Evolutionary conservation across 2,797 vertebrate species (phyloP).

Genomic region (Anguilla megastoma): DNA sequence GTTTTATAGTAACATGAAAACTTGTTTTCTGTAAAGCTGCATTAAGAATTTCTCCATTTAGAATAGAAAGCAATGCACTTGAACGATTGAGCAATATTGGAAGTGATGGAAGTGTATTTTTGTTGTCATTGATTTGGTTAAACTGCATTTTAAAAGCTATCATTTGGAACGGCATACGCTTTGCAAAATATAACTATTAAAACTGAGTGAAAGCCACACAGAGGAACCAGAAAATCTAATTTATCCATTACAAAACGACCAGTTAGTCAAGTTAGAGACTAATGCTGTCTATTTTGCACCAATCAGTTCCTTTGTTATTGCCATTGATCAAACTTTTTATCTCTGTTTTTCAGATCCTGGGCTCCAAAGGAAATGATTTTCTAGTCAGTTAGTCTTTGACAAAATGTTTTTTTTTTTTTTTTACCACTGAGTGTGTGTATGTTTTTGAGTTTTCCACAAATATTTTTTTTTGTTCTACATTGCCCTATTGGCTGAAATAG

Average conservation of each 20-base stretch:
- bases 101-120: neutral
- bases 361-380: neutral
- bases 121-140: constrained; percentile 10
- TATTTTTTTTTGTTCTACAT: too few relatives aligned
- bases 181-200: constrained; percentile 11
- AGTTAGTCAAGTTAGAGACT: neutral
- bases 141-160: constrained; percentile 7
- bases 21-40: neutral
- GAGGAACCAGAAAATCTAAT: neutral
- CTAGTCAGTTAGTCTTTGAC: neutral
- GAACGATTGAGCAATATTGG: neutral
- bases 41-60: neutral
- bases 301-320: neutral
- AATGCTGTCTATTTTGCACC: constrained; percentile 11
- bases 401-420: constrained; percentile 6
- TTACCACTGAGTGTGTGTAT: neutral
- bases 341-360: neutral
- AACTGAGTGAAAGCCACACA: neutral
- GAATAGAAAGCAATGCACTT: neutral
- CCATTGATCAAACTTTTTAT: neutral
- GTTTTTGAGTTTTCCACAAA: too few relatives aligned
- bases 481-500: too few relatives aligned
- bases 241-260: neutral
- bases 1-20: neutral
- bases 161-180: neutral